Evolutionary conservation across 2,113 vertebrate genomes (phyloP).

Genomic region (Asarcornis scutulata): DNA sequence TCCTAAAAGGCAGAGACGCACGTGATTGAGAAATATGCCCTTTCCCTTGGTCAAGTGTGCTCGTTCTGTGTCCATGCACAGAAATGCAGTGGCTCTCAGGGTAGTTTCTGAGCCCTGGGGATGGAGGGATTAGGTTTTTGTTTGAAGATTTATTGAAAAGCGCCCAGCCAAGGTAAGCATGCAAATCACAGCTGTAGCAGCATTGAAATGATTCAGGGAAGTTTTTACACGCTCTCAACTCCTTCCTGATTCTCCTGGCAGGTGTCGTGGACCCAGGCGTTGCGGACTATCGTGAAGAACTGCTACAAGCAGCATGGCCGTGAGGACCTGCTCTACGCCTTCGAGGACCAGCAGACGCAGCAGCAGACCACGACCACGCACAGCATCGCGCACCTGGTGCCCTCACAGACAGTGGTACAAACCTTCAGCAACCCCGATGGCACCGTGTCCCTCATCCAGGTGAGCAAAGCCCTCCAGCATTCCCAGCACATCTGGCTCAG

Average conservation of each 20-base stretch:
- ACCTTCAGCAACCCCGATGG: slow-evolving; percentile 98
- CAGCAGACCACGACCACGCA: slow-evolving; percentile 86
- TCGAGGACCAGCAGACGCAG: slow-evolving; percentile 92
- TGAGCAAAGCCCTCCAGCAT: background rate
- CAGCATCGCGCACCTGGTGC: slow-evolving; percentile 94
- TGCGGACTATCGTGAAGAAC: slow-evolving; percentile 97
- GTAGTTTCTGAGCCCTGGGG: background rate
- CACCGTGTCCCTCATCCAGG: slow-evolving; percentile 98
- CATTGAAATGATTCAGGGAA: background rate
- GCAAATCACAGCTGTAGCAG: accelerated
- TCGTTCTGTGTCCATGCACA: background rate
- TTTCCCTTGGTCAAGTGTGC: background rate
- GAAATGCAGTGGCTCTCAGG: background rate
- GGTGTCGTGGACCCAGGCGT: slow-evolving; percentile 98
- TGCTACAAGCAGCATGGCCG: slow-evolving; percentile 98
- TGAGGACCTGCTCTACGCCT: slow-evolving; percentile 95
- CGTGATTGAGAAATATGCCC: background rate
- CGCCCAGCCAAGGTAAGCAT: accelerated
- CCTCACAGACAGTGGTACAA: slow-evolving; percentile 96
- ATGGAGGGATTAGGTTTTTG: background rate
- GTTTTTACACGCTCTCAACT: accelerated
- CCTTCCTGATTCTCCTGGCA: slow-evolving; percentile 12
- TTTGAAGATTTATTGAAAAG: background rate
- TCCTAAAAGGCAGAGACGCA: background rate
- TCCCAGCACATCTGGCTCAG: accelerated